A percentile compares a stretch with the other conserved stretches of the same genome.
These are phyloP conservation scores for Tipula helvola DNA, from an alignment of 2,888 invertebrate species.

Conservation along the genomic window DNA sequence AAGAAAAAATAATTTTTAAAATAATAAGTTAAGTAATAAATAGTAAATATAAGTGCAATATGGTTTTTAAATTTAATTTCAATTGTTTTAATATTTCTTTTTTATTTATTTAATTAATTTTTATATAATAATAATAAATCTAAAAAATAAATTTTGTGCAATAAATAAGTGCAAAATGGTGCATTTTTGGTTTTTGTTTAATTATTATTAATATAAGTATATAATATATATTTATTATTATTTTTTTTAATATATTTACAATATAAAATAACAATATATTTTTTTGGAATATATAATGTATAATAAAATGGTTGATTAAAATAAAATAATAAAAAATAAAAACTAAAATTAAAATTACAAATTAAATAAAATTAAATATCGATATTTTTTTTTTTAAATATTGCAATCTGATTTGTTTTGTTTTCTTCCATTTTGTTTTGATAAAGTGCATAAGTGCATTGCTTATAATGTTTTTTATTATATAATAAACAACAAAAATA, in stretches of 20 bases:
- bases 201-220: neutral
- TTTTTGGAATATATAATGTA: neutral
- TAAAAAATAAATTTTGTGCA: constrained; percentile 9
- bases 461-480: neutral
- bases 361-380: neutral
- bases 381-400: neutral
- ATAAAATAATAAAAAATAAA: neutral
- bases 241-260: neutral
- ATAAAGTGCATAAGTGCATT: neutral
- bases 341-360: neutral
- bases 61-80: constrained; percentile 8
- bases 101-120: neutral
- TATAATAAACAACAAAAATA: neutral
- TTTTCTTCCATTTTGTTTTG: neutral
- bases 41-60: neutral
- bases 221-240: neutral
- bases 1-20: neutral
- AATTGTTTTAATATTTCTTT: neutral
- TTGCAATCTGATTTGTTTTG: constrained; percentile 7
- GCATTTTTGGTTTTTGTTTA: neutral
- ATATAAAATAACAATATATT: neutral
- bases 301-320: neutral
- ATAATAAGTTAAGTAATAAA: neutral
- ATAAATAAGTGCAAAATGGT: constrained; percentile 10
- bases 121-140: neutral